Base-by-base conservation (phyloP, 2,888 invertebrate genomes). In the Pemphredon lugubris region DNA sequence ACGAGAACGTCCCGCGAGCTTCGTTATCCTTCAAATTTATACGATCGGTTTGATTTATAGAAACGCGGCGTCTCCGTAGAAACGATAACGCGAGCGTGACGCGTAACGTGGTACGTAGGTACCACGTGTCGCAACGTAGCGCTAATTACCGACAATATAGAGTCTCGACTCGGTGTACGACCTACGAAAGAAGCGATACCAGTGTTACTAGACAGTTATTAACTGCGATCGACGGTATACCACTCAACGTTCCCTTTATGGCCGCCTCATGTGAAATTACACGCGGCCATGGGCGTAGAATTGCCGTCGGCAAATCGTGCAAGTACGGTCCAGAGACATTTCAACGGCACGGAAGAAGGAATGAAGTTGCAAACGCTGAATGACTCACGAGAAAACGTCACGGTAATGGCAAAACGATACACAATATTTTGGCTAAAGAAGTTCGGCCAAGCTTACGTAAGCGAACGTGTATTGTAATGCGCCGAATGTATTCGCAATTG, bases 121-220 rank as follows among this genome's bases (percentile, higher is more conserved):
- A 47, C 20, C 50, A 61, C 40, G 65, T 72, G 65, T 58, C 63
- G 71, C 71, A 67, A 75, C 34, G 6, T 14, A 47, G 42, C 34
- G 55, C 55, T 75, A 75, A 75, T 75, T 75, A 59, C 66, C 51
- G 44, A 13, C 51, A 51, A 45, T 37, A 21, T 20, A 23, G 39
- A 16, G 48, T 20, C 48, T 50, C 6, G 16, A 21, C 39, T 45
- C 45, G 44, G 7, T 21, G 21, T 50, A 21, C 42, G 42, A 21
- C 42, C 50, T 16, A 26, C 26, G 60, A 77, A 70, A 77, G 77
- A 76, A 76, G 57, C 53, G 45, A 61, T 57, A 68, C 51, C 63
- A 60, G 53, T 64, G 50, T 77, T 69, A 63, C 68, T 54, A 71
- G 68, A 78, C 69, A 77, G 73, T 77, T 77, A 77, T 77, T 77